Base-by-base conservation (phyloP, 1,140 invertebrate species). In the Marisa cornuarietis region DNA sequence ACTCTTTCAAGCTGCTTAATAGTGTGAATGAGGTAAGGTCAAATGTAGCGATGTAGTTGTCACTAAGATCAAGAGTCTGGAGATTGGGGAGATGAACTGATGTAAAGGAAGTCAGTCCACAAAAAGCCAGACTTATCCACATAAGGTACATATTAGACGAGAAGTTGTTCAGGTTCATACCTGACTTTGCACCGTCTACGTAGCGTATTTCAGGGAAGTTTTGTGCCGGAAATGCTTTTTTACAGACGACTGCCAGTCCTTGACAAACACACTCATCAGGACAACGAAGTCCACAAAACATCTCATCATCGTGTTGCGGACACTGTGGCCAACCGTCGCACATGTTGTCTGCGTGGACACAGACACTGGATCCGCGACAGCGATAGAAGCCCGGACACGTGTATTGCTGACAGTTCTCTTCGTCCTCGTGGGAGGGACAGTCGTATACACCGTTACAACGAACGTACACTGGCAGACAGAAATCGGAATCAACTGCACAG, bases 251-350 rank as follows among this genome's bases (percentile, higher is more conserved):
- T 14, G 52, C 18, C 31, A 51, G 49, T 8, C 71, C 71, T 13
- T 73, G 71, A n/a, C 71, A 73, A n/a, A 51, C n/a, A 54, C 71
- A 73, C 51, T 8, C 9, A 10, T 8, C 16, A 22, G 71, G 71
- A 24, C 71, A 73, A 20, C 5, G 13, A 20, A n/a, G 20, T 18
- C 58, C 51, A 58, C 71, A 73, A 49, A 73, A 54, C 51, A 73
- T 16, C 20, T 73, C 71, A 51, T 73, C 71, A 22, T 73, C 71
- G 5, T 58, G 18, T 24, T 73, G 71, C 4, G 71, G 71, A 31
- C 71, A 73, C 3, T 73, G 71, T 14, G 71, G 71, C 71, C 42
- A 51, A 14, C 71, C 71, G 51, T 73, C 71, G 58, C 71, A 73
- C 71, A 73, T n/a, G 71, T 73, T 49, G 49, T 73, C 71, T 7